These are phyloP conservation scores for Lasius fuliginosus DNA, from an alignment of 2,888 invertebrate species.

Conservation along the genomic window DNA sequence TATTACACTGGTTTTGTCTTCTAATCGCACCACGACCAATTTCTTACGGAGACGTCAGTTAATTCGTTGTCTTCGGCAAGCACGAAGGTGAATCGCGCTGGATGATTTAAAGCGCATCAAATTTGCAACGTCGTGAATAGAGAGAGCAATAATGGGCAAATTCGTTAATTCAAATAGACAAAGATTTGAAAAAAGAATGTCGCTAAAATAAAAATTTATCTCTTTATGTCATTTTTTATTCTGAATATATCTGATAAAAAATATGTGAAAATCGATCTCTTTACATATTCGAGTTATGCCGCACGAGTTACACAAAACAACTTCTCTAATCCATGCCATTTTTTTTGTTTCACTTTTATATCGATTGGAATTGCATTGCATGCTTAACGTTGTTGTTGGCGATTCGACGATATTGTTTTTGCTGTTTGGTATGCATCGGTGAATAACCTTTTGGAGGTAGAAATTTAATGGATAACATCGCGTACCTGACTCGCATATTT, in stretches of 20 bases:
- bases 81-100: slow-evolving; percentile 15
- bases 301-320: slow-evolving; percentile 17
- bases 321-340: slow-evolving; percentile 18
- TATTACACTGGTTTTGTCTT: slow-evolving; percentile 55
- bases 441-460: slow-evolving; percentile 47
- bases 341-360: slow-evolving; percentile 8
- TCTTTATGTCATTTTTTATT: neutral
- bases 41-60: slow-evolving; percentile 47
- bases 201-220: neutral
- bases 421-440: slow-evolving; percentile 51
- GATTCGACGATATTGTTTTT: slow-evolving; percentile 55
- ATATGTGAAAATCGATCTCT: neutral
- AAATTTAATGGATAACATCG: slow-evolving; percentile 55
- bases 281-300: neutral
- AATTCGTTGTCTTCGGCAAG: slow-evolving; percentile 42
- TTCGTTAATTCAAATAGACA: neutral
- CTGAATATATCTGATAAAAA: neutral
- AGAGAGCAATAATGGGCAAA: neutral
- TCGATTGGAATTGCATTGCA: slow-evolving; percentile 53
- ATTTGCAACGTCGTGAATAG: slow-evolving; percentile 34
- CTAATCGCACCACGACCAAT: slow-evolving; percentile 45
- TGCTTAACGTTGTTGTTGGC: slow-evolving; percentile 46
- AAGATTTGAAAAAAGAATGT: neutral
- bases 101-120: slow-evolving; percentile 32
- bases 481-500: slow-evolving; percentile 56